phyloP scores from a whole-genome alignment of 2,797 vertebrate species.

The Diplodus puntazzo region DNA sequence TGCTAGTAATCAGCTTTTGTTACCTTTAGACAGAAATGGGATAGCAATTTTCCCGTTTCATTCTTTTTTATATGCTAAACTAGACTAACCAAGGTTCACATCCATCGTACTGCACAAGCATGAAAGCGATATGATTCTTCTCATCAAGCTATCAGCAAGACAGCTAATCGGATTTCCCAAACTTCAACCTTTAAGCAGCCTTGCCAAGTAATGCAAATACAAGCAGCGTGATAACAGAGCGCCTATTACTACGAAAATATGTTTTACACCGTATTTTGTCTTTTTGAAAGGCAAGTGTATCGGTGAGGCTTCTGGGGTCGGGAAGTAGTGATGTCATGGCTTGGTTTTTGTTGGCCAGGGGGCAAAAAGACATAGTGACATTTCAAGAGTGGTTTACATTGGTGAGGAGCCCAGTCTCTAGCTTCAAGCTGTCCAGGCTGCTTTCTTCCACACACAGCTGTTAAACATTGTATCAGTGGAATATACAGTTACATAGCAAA shows the following conservation, averaged over 20 bases:
- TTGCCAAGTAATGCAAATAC: constrained; percentile 5
- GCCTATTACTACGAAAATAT: constrained; percentile 14
- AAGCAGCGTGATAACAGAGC: not conserved
- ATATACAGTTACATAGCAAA: constrained; percentile 79
- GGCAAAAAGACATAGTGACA: constrained; percentile 76
- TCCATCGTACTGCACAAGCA: not conserved
- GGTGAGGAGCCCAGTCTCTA: constrained; percentile 76
- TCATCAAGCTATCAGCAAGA: not conserved
- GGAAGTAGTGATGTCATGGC: constrained; percentile 74
- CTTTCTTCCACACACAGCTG: constrained; percentile 78
- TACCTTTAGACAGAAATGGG: not conserved
- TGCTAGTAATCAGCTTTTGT: not conserved
- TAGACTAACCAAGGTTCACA: not conserved
- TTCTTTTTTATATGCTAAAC: not conserved
- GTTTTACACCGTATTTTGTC: constrained; percentile 27
- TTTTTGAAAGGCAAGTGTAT: constrained; percentile 29
- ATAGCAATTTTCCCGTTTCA: not conserved
- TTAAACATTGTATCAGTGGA: constrained; percentile 77
- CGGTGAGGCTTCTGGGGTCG: constrained; percentile 36
- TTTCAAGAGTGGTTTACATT: constrained; percentile 79
- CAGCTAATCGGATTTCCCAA: not conserved
- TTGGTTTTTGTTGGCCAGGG: constrained; percentile 74
- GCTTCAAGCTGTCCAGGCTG: constrained; percentile 72
- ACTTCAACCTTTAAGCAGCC: not conserved
- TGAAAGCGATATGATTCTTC: not conserved